phyloP scores from a whole-genome alignment of 2,113 vertebrate genomes.

The Tychaedon coryphoeus region DNA sequence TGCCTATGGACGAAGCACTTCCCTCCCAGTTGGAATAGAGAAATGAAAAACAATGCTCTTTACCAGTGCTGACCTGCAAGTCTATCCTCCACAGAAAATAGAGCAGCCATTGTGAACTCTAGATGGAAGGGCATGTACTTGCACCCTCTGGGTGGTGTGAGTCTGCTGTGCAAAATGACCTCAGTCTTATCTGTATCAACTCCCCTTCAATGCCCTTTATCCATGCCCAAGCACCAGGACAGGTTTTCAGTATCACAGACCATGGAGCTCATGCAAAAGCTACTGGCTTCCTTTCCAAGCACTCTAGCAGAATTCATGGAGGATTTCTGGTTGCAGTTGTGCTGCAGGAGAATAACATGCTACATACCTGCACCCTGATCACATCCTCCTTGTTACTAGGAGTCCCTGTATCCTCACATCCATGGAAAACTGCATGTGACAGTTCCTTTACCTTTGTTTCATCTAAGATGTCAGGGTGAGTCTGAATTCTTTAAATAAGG shows the following conservation, averaged over 20 bases:
- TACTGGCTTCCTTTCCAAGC: not conserved
- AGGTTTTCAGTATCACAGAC: not conserved
- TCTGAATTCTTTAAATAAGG: not conserved
- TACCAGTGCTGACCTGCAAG: not conserved
- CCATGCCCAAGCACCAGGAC: not conserved
- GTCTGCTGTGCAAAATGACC: not conserved
- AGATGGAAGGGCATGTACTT: not conserved
- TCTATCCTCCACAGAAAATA: not conserved
- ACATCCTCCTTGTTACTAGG: not conserved
- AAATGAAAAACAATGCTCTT: not conserved
- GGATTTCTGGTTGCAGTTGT: not conserved
- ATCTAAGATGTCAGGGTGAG: not conserved
- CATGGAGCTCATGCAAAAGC: not conserved
- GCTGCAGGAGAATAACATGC: fast-evolving
- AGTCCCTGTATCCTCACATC: not conserved
- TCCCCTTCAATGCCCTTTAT: not conserved
- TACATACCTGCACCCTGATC: not conserved
- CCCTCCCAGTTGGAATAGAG: not conserved
- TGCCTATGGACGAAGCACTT: not conserved
- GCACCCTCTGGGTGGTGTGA: not conserved
- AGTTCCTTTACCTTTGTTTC: not conserved
- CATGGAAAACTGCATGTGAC: not conserved
- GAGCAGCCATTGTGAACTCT: not conserved
- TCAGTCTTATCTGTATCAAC: not conserved
- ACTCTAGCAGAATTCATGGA: not conserved